Conservation (phyloP, 1,140 invertebrate species). For the Megathymus violae region DNA sequence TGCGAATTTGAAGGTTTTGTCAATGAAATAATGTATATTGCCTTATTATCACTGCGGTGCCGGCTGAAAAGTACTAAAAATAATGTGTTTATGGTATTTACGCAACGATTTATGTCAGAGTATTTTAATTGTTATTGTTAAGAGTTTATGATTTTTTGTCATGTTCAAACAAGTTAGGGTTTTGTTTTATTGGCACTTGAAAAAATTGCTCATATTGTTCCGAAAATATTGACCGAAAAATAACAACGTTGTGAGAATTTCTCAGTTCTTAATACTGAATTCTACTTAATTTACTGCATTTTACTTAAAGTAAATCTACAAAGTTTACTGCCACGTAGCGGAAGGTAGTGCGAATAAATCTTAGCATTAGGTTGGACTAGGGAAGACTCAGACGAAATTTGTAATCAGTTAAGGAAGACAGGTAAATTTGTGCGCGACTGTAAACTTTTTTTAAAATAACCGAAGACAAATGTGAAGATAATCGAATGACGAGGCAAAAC, state of each 20-base stretch:
- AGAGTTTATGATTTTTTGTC: constrained; percentile 1
- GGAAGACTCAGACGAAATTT: no score
- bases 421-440: no score
- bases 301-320: background rate
- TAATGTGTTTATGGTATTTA: constrained; percentile 17
- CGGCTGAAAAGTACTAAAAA: constrained; percentile 10
- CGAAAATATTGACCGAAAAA: background rate
- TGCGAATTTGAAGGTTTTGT: constrained; percentile 16
- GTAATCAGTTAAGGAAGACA: no score
- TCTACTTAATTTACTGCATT: no score
- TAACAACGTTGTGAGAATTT: background rate
- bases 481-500: no score
- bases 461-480: no score
- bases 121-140: constrained; percentile 24
- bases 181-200: background rate
- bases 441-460: no score
- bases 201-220: background rate
- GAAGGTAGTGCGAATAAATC: background rate
- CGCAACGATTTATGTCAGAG: constrained; percentile 4
- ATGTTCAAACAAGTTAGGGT: background rate
- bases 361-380: background rate
- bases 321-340: background rate
- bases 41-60: constrained; percentile 12
- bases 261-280: no score
- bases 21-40: constrained; percentile 18